A percentile compares a stretch with the other conserved stretches of the same genome.
These are phyloP conservation scores for Onychostruthus taczanowskii DNA, from an alignment of 2,113 vertebrate species.

Conservation along the genomic window DNA sequence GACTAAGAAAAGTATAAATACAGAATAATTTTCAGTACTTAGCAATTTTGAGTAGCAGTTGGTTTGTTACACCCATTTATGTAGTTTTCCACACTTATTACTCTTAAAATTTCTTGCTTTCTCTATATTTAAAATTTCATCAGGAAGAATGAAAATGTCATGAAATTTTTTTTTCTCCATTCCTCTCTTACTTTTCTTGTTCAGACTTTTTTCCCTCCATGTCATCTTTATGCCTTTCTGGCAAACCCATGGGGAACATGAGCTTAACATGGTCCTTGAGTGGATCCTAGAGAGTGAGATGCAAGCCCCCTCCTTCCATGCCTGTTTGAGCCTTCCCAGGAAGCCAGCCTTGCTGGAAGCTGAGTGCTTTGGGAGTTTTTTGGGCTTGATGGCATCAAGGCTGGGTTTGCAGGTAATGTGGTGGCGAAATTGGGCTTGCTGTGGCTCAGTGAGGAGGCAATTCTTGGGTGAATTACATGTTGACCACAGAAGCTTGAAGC, in stretches of 20 bases:
- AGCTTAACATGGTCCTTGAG: background rate
- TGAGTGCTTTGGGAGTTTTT: background rate
- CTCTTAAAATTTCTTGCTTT: background rate
- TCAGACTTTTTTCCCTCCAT: background rate
- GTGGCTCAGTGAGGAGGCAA: background rate
- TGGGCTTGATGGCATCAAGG: rapidly evolving
- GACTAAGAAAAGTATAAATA: background rate
- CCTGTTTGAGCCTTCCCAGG: background rate
- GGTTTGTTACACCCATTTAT: background rate
- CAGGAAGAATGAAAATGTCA: background rate
- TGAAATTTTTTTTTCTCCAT: background rate
- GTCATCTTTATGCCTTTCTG: background rate
- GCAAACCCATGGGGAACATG: background rate
- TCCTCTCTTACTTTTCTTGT: background rate
- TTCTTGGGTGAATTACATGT: background rate
- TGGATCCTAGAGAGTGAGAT: background rate
- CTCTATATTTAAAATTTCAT: background rate
- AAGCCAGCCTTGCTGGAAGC: background rate
- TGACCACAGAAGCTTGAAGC: background rate
- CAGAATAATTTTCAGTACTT: background rate
- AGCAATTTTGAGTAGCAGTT: background rate
- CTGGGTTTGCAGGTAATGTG: background rate
- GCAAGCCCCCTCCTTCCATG: background rate
- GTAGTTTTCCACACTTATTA: background rate
- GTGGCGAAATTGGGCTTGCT: background rate